Evolutionary conservation across 1,140 invertebrate species (phyloP), one percentile per base, ranked within the genome.

Genomic region (Diorhabda carinulata): DNA sequence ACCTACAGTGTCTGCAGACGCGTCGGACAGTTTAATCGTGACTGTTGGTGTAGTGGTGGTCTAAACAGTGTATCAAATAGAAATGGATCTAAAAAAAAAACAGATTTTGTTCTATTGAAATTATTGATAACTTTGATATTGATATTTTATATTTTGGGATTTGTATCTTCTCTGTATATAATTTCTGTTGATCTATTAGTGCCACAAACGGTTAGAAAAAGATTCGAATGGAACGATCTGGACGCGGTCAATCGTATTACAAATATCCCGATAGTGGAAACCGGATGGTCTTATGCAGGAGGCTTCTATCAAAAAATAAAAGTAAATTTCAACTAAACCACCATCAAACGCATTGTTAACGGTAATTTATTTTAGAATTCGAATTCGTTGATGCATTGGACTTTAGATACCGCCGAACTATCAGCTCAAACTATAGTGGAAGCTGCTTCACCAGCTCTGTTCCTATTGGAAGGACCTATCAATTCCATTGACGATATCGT

Each of bases 191-290:
- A 25, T 25, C 25, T 25, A 25, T 25, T 25, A 25, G 25, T 25
- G 25, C 25, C 25, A 25, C 25, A 25, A 25, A 25, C 25, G 25
- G 25, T 25, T 25, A 25, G 25, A 25, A 25, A 25, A 25, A 25
- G 25, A 25, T 25, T 25, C 25, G 25, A 25, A 25, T 25, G 25
- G 25, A 85, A 85, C 25, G 81, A 83, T 64, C 78, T 92, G 77
- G 86, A 91, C 79, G 86, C 89, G 45, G 85, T 92, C 8, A 83
- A 85, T 42, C 83, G 90, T 68, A 87, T 92, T 40, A 85, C 85
- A 2, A 87, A 85, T 69, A 84, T 92, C 57, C 91, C 91, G 0
- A 87, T 92, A 61, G 86, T 92, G 2, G 90, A 91, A 76, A 87
- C 88, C 10, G 84, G 90, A 58, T 87, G 90, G 71, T 84, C 85